A percentile compares a stretch with the other conserved stretches of the same genome.
phyloP scores from a whole-genome alignment of 2,888 invertebrate species.

The Troglohyphantes excavatus region DNA sequence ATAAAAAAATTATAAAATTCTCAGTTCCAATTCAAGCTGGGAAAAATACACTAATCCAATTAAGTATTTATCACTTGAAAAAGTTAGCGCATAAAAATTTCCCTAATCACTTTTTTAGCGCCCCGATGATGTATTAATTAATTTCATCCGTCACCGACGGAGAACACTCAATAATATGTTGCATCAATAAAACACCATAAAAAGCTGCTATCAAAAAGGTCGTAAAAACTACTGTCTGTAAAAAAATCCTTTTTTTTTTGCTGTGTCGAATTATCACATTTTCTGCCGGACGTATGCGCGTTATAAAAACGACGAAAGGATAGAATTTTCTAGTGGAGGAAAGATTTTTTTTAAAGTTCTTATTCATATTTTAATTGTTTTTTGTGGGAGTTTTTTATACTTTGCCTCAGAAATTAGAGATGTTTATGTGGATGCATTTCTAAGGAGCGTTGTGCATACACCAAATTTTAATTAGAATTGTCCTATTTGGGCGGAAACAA shows the following conservation, averaged over 20 bases:
- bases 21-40: not conserved
- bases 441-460: not conserved
- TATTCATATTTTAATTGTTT: constrained; percentile 1
- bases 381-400: not conserved
- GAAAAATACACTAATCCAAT: not conserved
- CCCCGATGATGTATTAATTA: constrained; percentile 10
- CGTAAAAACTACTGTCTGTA: not conserved
- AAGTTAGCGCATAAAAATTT: not conserved
- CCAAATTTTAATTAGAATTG: constrained; percentile 31
- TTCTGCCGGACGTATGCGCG: not conserved
- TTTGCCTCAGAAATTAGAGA: not conserved
- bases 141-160: not conserved
- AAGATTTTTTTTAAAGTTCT: not conserved
- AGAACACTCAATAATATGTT: not conserved
- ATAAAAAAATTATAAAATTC: too few species aligned
- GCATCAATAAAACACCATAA: not conserved
- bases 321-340: not conserved
- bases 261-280: not conserved
- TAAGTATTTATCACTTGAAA: not conserved
- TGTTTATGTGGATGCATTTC: not conserved
- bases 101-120: constrained; percentile 2
- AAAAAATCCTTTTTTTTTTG: not conserved
- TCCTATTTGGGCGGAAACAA: not conserved
- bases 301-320: not conserved
- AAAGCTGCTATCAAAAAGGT: not conserved